Evolutionary conservation across 2,888 invertebrate genomes (phyloP).

Genomic region (Drosophila helvetica): DNA sequence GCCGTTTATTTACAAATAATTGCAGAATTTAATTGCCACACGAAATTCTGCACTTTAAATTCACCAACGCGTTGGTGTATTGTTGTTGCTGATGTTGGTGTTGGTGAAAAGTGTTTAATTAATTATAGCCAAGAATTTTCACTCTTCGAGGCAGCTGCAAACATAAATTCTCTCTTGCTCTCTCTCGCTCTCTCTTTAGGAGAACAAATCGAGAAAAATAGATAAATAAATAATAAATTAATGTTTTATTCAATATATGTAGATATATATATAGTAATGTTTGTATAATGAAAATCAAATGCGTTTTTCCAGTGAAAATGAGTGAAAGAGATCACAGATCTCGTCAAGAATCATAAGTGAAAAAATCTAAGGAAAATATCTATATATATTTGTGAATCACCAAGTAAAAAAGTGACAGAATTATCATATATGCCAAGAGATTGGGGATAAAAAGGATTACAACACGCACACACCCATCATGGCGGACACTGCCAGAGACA

Average conservation of each 20-base stretch:
- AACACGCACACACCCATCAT: constrained; percentile 45
- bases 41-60: constrained; percentile 39
- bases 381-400: constrained; percentile 46
- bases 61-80: constrained; percentile 10
- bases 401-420: constrained; percentile 40
- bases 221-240: constrained; percentile 42
- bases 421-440: constrained; percentile 64
- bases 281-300: constrained; percentile 28
- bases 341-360: constrained; percentile 32
- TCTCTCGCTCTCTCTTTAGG: not conserved
- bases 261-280: constrained; percentile 7
- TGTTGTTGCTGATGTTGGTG: constrained; percentile 13
- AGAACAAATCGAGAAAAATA: constrained; percentile 19
- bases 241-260: constrained; percentile 29
- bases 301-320: constrained; percentile 42
- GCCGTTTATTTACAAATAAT: constrained; percentile 46
- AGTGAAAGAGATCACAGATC: constrained; percentile 19
- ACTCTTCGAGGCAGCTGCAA: constrained; percentile 68
- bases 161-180: constrained; percentile 54
- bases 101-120: constrained; percentile 39
- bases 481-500: constrained; percentile 74
- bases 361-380: constrained; percentile 42
- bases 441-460: constrained; percentile 55
- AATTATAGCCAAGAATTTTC: constrained; percentile 50
- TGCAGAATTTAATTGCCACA: constrained; percentile 40